Evolutionary conservation across 2,888 invertebrate species (phyloP).

Genomic region (Pyrrhia umbra): DNA sequence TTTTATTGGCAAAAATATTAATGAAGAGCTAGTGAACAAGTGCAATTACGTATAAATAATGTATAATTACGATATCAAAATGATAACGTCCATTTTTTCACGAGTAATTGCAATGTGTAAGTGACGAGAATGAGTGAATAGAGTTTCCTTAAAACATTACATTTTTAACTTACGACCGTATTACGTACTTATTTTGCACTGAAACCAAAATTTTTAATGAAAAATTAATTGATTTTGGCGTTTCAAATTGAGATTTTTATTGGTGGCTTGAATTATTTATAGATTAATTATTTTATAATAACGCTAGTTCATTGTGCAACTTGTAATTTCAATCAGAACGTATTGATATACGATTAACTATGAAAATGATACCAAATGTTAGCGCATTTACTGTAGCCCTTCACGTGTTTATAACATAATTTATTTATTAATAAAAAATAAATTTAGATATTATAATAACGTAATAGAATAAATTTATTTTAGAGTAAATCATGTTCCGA

Average conservation of each 20-base stretch:
- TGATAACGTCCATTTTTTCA: constrained; percentile 84
- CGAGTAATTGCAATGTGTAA: constrained; percentile 75
- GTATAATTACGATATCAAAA: constrained; percentile 76
- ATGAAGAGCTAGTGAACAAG: constrained; percentile 78
- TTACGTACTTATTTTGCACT: constrained; percentile 50
- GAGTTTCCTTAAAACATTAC: constrained; percentile 47
- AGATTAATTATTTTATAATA: not conserved
- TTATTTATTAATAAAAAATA: constrained; percentile 61
- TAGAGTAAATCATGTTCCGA: constrained; percentile 53
- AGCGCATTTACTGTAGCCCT: constrained; percentile 75
- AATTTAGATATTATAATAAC: constrained; percentile 57
- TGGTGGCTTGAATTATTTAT: constrained; percentile 1
- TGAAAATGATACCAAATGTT: constrained; percentile 75
- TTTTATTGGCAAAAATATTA: constrained; percentile 70
- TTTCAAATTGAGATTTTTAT: not conserved
- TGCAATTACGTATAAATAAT: constrained; percentile 85
- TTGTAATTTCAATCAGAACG: constrained; percentile 23
- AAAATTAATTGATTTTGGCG: constrained; percentile 2
- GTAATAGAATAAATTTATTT: constrained; percentile 63
- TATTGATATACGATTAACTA: constrained; percentile 46
- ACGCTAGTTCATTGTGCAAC: constrained; percentile 24
- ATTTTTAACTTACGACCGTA: constrained; percentile 37
- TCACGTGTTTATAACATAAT: constrained; percentile 55
- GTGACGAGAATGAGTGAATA: constrained; percentile 64
- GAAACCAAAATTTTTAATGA: constrained; percentile 13